phyloP scores from a whole-genome alignment of 2,797 vertebrate genomes.

The Enteromius anoplus region DNA sequence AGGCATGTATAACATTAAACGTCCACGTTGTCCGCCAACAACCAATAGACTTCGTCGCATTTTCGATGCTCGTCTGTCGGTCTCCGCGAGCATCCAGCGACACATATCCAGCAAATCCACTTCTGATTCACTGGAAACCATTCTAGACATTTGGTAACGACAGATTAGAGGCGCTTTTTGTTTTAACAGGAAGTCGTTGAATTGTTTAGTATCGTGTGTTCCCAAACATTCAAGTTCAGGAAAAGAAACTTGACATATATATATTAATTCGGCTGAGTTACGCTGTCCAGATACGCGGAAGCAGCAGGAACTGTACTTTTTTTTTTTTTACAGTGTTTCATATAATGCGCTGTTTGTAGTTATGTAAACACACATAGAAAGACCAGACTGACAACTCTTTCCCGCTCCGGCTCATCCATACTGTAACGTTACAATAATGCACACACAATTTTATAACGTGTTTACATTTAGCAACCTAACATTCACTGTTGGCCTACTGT shows the following conservation, averaged over 20 bases:
- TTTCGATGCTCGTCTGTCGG: background rate
- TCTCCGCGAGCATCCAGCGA: background rate
- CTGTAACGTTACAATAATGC: no score
- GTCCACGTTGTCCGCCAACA: slow-evolving; percentile 15
- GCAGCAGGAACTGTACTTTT: background rate
- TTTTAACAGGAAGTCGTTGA: background rate
- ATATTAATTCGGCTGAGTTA: background rate
- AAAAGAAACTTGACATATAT: slow-evolving; percentile 6
- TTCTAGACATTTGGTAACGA: background rate
- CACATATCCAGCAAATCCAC: background rate
- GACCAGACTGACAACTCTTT: no score
- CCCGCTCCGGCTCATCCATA: background rate
- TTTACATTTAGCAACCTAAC: background rate
- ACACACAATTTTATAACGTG: no score
- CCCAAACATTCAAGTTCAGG: background rate
- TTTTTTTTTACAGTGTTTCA: background rate
- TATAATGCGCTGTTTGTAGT: background rate
- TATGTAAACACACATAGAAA: slow-evolving; percentile 25
- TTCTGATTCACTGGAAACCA: background rate
- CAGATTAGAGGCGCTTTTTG: background rate
- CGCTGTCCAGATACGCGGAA: slow-evolving; percentile 30
- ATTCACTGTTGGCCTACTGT: background rate
- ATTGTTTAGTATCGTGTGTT: slow-evolving; percentile 19
- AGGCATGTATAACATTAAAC: background rate
- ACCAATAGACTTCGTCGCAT: slow-evolving; percentile 14